phyloP scores from a whole-genome alignment of 2,113 vertebrate species.

The Sylvietta virens region DNA sequence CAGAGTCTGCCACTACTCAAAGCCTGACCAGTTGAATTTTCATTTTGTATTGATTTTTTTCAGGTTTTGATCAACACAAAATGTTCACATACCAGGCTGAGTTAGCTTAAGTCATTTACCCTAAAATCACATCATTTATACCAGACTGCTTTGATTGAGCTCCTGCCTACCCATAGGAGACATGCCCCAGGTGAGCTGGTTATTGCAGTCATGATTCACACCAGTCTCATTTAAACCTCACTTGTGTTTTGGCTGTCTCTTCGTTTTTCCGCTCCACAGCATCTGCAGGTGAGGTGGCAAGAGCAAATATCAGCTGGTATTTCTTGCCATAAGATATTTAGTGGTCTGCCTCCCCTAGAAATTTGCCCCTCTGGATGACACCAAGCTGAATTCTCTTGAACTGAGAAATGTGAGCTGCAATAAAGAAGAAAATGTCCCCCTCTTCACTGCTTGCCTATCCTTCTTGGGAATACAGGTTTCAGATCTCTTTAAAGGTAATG shows the following conservation, averaged over 20 bases:
- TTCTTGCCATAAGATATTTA: background rate
- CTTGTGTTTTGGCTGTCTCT: background rate
- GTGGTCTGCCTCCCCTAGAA: background rate
- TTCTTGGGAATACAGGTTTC: background rate
- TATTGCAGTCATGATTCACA: slow-evolving; percentile 52
- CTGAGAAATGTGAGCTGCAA: background rate
- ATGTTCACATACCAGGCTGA: background rate
- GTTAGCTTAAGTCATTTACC: background rate
- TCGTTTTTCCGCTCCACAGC: background rate
- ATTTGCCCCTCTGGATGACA: background rate
- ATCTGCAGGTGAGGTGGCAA: background rate
- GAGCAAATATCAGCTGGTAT: background rate
- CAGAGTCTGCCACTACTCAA: background rate
- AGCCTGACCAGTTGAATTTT: background rate
- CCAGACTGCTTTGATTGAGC: slow-evolving; percentile 14
- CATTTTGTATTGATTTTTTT: slow-evolving; percentile 4
- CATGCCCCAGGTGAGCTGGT: slow-evolving; percentile 21
- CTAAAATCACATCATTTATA: background rate
- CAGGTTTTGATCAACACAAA: background rate
- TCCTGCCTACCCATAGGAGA: background rate
- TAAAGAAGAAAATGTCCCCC: background rate
- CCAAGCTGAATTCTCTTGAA: background rate
- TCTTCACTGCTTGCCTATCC: background rate
- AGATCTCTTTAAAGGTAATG: background rate
- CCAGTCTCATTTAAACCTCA: slow-evolving; percentile 8